Conservation (phyloP, 2,888 invertebrate genomes). For the Psococerastis gibbosa region DNA sequence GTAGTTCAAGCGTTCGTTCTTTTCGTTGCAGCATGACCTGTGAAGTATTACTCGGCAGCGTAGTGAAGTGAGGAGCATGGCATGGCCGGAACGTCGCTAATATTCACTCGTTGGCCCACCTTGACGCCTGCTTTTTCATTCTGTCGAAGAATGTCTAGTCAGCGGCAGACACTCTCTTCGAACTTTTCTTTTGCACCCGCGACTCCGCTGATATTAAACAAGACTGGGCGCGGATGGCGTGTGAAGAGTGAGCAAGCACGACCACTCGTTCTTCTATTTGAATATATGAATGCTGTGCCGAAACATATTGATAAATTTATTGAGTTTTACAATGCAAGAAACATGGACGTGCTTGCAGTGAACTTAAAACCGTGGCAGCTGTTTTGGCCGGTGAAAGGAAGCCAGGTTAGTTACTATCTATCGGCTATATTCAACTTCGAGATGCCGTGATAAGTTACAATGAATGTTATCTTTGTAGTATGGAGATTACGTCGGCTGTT, state of each 20-base stretch:
- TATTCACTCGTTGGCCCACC: too few relatives aligned
- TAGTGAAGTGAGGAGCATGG: too few relatives aligned
- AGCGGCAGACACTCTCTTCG: neutral
- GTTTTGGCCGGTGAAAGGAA: conserved; percentile 26
- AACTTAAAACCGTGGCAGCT: conserved; percentile 26
- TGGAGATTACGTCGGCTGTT: neutral
- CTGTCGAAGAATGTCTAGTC: too few relatives aligned
- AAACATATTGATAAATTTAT: conserved; percentile 28
- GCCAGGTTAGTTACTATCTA: conserved; percentile 19
- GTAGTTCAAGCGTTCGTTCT: too few relatives aligned
- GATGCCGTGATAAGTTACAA: conserved; percentile 5
- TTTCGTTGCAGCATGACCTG: too few relatives aligned
- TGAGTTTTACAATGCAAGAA: conserved; percentile 27
- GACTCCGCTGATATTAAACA: neutral
- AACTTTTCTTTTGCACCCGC: neutral
- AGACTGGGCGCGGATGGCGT: neutral
- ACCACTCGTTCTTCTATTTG: conserved; percentile 6
- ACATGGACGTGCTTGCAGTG: conserved; percentile 29
- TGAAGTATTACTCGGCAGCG: too few relatives aligned
- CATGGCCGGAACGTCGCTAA: too few relatives aligned
- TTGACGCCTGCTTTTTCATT: too few relatives aligned
- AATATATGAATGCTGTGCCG: conserved; percentile 22
- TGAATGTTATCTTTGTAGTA: conserved; percentile 1
- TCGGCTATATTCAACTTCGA: neutral
- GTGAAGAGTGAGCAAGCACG: neutral